These are phyloP conservation scores for Brachionus rubens DNA, from an alignment of 1,140 invertebrate species.

Conservation along the genomic window DNA sequence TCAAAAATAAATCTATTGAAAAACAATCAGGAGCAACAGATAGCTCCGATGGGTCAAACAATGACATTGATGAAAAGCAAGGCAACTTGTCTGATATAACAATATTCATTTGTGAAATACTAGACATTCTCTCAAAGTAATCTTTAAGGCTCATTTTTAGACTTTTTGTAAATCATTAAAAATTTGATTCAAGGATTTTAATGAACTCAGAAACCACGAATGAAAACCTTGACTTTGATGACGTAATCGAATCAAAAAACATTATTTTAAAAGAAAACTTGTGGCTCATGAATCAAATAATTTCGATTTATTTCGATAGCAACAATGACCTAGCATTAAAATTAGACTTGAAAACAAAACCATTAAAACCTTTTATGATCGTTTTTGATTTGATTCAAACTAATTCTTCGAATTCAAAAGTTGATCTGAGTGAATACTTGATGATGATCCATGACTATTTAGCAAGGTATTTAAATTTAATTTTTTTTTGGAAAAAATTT, in stretches of 20 bases:
- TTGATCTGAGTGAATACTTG: not conserved
- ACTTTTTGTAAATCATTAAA: not conserved
- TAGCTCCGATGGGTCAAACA: not conserved
- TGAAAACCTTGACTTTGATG: not conserved
- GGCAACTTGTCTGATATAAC: not conserved
- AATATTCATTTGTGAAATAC: not conserved
- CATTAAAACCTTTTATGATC: constrained; percentile 40
- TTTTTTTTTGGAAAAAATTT: no score
- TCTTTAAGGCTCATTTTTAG: not conserved
- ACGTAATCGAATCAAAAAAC: not conserved
- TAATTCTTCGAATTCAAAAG: not conserved
- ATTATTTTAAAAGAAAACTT: not conserved
- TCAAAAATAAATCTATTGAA: not conserved
- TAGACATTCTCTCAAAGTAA: constrained; percentile 2
- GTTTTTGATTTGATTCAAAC: constrained; percentile 9
- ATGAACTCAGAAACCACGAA: not conserved
- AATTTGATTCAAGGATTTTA: no score
- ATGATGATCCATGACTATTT: constrained; percentile 2
- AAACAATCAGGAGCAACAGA: not conserved
- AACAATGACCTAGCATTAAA: not conserved
- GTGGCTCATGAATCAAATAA: constrained; percentile 42
- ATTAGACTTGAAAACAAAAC: constrained; percentile 13
- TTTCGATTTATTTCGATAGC: constrained; percentile 15
- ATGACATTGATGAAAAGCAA: not conserved
- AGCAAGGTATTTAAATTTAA: constrained; percentile 5